Base-by-base conservation (phyloP, 2,888 invertebrate species). In the Amiota mariae region DNA sequence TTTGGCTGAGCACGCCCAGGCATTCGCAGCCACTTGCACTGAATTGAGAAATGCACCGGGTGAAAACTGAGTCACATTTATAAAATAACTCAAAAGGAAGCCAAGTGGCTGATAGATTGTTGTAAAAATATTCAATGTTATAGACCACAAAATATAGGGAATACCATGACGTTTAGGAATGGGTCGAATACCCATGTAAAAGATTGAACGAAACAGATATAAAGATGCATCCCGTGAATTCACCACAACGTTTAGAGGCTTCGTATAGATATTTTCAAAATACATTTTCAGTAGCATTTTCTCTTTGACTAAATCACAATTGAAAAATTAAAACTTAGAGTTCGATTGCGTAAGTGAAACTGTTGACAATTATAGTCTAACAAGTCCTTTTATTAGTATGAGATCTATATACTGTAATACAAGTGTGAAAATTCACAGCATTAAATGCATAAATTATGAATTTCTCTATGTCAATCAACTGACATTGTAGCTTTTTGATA, bases 11-110 rank as follows among this genome's bases (percentile, higher is more conserved):
- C 88, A 87, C 0, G 84, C 73, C 72, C 78, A 79, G 1, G 77
- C 78, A 72, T 87, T 87, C 10, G 86, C 76, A 2, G 80, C 78
- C 57, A 84, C 80, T 73, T 87, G 85, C 36, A 87, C 71, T 1
- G 87, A 86, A 6, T 82, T 85, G 8, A 87, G 78, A 9, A 87
- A 81, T 59, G 83, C 80, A 15, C 81, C 80, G 1, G 87, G 82
- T 9, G 78, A 71, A 46, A 78, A 81, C 70, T 80, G 76, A 0
- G 77, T 81, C 8, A 81, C 51, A 13, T 71, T 74, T 11, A 63
- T 72, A n/a, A 73, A 8, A 20, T 74, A 76, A 72, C 76, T 20
- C 15, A 18, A 57, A 57, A 57, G 18, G 1, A 85, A 83, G 12
- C 76, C 78, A 18, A 84, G 59, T 10, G 86, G 87, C 63, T 78